A percentile compares a stretch with the other conserved stretches of the same genome.
Conservation (phyloP, 1,140 invertebrate species). For the Littorina saxatilis region DNA sequence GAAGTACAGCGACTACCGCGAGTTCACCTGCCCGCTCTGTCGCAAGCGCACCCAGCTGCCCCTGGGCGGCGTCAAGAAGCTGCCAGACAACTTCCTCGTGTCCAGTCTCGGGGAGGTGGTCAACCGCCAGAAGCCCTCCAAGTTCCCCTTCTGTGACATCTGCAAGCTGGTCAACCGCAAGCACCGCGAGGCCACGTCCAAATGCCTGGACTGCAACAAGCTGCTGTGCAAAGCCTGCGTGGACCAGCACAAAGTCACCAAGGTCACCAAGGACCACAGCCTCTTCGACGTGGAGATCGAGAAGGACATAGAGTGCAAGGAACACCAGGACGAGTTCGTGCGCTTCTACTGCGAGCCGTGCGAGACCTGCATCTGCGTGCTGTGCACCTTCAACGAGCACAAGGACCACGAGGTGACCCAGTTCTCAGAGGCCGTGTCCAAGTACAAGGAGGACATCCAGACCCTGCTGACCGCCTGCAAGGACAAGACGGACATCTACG, state of each 20-base stretch:
- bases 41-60: constrained; percentile 76
- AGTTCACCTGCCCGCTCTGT: constrained; percentile 77
- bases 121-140: constrained; percentile 70
- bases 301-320: constrained; percentile 76
- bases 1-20: constrained; percentile 76
- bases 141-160: constrained; percentile 76
- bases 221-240: constrained; percentile 75
- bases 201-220: constrained; percentile 77
- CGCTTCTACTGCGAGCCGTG: constrained; percentile 77
- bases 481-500: constrained; percentile 70
- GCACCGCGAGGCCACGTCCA: constrained; percentile 74
- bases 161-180: constrained; percentile 74
- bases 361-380: constrained; percentile 75
- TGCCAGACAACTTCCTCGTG: constrained; percentile 77
- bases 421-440: constrained; percentile 73
- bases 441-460: constrained; percentile 75
- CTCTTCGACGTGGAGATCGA: constrained; percentile 77
- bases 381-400: constrained; percentile 77
- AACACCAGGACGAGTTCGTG: constrained; percentile 75
- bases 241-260: constrained; percentile 73
- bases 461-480: constrained; percentile 70
- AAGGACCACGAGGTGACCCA: constrained; percentile 76
- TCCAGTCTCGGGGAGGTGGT: constrained; percentile 75
- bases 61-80: constrained; percentile 75
- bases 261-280: constrained; percentile 74